A percentile compares a stretch with the other conserved stretches of the same genome.
Conservation (phyloP, 2,797 vertebrate species). For the Pangasius krempfi region DNA sequence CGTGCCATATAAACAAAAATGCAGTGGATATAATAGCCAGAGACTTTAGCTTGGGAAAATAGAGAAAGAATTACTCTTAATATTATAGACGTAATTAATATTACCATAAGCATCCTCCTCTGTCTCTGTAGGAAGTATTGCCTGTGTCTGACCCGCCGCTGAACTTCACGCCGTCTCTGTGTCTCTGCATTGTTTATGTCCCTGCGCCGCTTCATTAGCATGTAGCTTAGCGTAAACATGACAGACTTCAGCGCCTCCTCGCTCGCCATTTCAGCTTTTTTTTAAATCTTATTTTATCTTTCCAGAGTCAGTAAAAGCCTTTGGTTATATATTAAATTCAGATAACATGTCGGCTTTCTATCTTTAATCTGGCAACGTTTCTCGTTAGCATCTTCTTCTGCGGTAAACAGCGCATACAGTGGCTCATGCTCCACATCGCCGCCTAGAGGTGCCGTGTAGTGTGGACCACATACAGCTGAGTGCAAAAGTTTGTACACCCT, state of each 20-base stretch:
- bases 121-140: constrained; percentile 80
- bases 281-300: neutral
- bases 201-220: constrained; percentile 75
- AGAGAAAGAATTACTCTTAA: neutral
- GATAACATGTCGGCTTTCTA: neutral
- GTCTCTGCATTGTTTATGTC: constrained; percentile 65
- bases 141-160: constrained; percentile 74
- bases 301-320: no score
- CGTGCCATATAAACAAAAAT: neutral
- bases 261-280: constrained; percentile 63
- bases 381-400: neutral
- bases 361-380: neutral
- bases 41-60: neutral
- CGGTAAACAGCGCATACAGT: neutral
- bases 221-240: constrained; percentile 74
- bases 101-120: constrained; percentile 76
- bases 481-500: neutral
- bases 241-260: constrained; percentile 66
- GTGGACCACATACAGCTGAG: no score
- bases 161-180: constrained; percentile 71
- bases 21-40: neutral
- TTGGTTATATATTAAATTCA: neutral
- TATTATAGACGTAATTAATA: neutral
- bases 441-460: neutral
- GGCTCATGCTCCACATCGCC: neutral